phyloP scores from a whole-genome alignment of 35 echinoderm and acorn worm genomes.

The Heliocidaris tuberculata region DNA sequence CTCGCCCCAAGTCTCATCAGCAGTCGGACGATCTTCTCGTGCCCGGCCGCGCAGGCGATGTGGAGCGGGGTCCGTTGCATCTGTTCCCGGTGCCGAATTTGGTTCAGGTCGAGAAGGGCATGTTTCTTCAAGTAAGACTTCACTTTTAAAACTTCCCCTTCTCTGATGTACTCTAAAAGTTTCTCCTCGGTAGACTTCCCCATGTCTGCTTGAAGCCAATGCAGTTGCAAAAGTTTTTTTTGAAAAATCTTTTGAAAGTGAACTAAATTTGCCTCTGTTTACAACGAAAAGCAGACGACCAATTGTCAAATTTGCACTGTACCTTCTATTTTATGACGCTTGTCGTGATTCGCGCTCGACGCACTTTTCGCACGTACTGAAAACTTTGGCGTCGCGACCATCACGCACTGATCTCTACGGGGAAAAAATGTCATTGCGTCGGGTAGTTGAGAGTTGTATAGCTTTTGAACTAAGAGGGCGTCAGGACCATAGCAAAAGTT shows the following conservation, averaged over 20 bases:
- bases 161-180: conserved; percentile 54
- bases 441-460: neutral
- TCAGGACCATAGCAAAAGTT: too few relatives aligned
- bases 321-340: neutral
- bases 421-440: neutral
- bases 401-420: neutral
- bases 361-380: neutral
- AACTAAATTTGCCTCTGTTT: neutral
- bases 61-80: conserved; percentile 57
- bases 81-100: conserved; percentile 26
- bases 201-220: conserved; percentile 12
- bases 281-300: neutral
- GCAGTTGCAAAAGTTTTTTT: neutral
- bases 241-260: too few relatives aligned
- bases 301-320: neutral
- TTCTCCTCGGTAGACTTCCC: conserved; percentile 58
- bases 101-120: conserved; percentile 51
- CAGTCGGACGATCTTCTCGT: conserved; percentile 54
- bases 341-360: neutral
- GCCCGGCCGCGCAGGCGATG: conserved; percentile 55
- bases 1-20: conserved; percentile 58
- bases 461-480: neutral
- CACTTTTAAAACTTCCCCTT: conserved; percentile 63
- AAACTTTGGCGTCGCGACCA: neutral
- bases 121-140: conserved; percentile 64